Base-by-base conservation (phyloP, 2,113 vertebrate genomes). In the Thamnophis sirtalis region DNA sequence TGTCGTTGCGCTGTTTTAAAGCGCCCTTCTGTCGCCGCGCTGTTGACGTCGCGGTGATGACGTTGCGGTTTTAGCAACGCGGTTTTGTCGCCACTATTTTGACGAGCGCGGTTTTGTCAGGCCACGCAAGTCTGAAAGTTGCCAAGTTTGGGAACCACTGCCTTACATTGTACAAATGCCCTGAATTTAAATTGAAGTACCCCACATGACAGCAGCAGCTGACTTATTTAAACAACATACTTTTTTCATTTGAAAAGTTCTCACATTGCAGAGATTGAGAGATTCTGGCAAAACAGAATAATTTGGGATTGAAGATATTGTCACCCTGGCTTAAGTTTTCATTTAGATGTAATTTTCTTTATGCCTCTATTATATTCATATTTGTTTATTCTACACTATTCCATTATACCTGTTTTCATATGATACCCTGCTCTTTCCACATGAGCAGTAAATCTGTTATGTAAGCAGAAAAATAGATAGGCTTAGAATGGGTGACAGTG, bases 401-500 rank as follows among this genome's bases (percentile, higher is more conserved):
- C 24, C 26, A 8, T 68, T 51, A 13, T 54, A 43, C 28, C 60
- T 33, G 33, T n/a, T 87, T 24, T n/a, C 80, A 63, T 51, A 43
- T 84, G 54, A 73, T 43, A 60, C 10, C 13, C 0, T 33, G 13
- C 85, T 8, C 56, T 55, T 26, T 22, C 63, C 43, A 26, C 43
- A 11, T 5, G 3, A 2, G 11, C 19, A 86, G 60, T 48, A 73
- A 33, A 90, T 55, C 48, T 19, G 43, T 17, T 19, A 4, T 11
- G 1, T 91, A 38, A 13, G 9, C 48, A 0, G 0, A 26, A 24
- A 50, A 9, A 22, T 50, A 17, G 43, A 17, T 19, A 6, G 26
- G 68, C 43, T 0, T 1, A 9, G 53, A 49, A 13, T 58, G 49
- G 49, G 21, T 58, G 43, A 26, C 8, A 49, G 5, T 86, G 53